Conservation (phyloP, 1,140 invertebrate genomes). For the Anastrepha obliqua region DNA sequence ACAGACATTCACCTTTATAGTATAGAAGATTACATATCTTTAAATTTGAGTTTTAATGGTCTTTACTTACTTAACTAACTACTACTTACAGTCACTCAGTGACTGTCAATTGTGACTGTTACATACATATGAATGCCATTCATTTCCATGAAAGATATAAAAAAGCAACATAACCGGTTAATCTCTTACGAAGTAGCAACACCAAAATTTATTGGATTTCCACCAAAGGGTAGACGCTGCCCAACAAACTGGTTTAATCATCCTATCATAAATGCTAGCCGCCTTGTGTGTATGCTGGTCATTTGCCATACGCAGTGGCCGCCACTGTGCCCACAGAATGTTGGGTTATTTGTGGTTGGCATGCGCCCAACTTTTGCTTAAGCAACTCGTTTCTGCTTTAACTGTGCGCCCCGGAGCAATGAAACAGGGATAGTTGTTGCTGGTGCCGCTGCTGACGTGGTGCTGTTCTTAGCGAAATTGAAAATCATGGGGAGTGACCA, state of each 20-base stretch:
- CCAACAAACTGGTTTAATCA: slow-evolving; percentile 11
- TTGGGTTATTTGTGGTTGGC: neutral
- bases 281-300: slow-evolving; percentile 15
- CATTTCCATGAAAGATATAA: too few relatives aligned
- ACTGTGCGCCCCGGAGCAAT: slow-evolving; percentile 13
- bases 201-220: neutral
- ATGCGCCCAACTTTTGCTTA: neutral
- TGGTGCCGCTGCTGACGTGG: neutral
- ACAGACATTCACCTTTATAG: too few relatives aligned
- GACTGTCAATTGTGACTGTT: too few relatives aligned
- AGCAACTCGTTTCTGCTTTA: neutral
- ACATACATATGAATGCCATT: too few relatives aligned
- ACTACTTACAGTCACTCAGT: neutral
- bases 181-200: neutral
- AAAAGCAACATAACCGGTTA: neutral
- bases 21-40: too few relatives aligned
- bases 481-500: slow-evolving; percentile 19
- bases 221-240: neutral
- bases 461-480: neutral
- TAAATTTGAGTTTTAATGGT: too few relatives aligned
- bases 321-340: neutral
- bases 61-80: neutral
- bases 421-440: neutral
- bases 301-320: neutral
- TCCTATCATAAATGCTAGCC: neutral